A percentile compares a stretch with the other conserved stretches of the same genome.
Conservation (phyloP, 2,797 vertebrate species). For the Scleropages formosus region DNA sequence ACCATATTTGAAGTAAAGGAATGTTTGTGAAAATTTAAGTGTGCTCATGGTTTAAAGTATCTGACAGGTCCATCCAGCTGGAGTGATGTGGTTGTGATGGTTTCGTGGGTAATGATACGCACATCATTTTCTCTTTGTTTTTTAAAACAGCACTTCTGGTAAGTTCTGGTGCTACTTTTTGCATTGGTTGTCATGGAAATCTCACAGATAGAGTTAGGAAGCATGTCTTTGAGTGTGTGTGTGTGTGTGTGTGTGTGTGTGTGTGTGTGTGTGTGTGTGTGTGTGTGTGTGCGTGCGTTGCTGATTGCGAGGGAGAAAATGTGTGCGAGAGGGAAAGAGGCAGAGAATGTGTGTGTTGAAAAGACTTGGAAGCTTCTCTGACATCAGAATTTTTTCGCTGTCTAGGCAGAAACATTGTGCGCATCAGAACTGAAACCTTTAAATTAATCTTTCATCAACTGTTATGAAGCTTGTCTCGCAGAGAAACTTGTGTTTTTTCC, state of each 20-base stretch:
- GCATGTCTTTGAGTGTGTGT: slow-evolving; percentile 38
- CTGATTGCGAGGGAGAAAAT: background rate
- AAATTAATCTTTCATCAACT: slow-evolving; percentile 69
- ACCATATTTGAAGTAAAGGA: background rate
- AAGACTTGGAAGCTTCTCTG: slow-evolving; percentile 47
- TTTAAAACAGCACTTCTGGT: background rate
- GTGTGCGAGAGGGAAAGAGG: background rate
- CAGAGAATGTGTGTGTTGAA: slow-evolving; percentile 24
- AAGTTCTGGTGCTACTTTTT: slow-evolving; percentile 17
- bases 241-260: slow-evolving; percentile 26
- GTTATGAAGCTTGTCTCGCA: slow-evolving; percentile 51
- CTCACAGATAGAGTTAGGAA: background rate
- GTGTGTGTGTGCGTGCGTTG: slow-evolving; percentile 10
- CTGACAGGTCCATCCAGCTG: slow-evolving; percentile 27
- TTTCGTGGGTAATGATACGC: slow-evolving; percentile 22
- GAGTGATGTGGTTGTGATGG: background rate
- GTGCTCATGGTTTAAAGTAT: slow-evolving; percentile 28
- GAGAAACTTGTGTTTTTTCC: slow-evolving; percentile 37
- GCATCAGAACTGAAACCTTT: slow-evolving; percentile 54
- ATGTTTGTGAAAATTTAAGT: background rate
- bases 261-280: slow-evolving; percentile 22
- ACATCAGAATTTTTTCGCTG: slow-evolving; percentile 59
- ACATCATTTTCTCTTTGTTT: background rate
- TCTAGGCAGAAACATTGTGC: slow-evolving; percentile 54
- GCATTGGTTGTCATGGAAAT: slow-evolving; percentile 22